Evolutionary conservation across 2,888 invertebrate species (phyloP).

Genomic region (Chalcis sispes): DNA sequence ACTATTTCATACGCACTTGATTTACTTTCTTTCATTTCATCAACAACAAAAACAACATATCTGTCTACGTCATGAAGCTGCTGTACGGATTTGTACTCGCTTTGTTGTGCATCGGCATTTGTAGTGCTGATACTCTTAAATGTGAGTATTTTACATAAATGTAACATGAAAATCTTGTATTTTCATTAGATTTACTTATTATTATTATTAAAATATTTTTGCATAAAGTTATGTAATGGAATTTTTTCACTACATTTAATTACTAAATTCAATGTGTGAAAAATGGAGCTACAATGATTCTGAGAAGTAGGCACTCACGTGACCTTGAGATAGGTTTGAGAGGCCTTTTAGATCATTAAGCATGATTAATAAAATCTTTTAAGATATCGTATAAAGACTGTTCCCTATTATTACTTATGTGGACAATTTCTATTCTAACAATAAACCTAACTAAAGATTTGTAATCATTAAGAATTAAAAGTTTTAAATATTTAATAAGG

Average conservation of each 20-base stretch:
- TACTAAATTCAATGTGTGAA: neutral
- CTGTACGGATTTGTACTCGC: constrained; percentile 78
- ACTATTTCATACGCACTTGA: neutral
- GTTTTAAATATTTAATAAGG: no score
- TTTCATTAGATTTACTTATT: neutral
- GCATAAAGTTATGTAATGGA: neutral
- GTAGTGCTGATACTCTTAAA: constrained; percentile 78
- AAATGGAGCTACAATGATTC: neutral
- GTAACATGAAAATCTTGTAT: neutral
- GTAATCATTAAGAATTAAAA: no score
- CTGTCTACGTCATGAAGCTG: constrained; percentile 71
- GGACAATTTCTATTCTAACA: neutral
- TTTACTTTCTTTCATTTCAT: neutral
- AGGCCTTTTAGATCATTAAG: constrained; percentile 13
- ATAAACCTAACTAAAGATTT: neutral
- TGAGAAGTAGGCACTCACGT: neutral
- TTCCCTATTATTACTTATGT: neutral
- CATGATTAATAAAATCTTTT: constrained; percentile 23
- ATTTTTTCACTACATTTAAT: constrained; percentile 2
- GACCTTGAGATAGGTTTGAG: constrained; percentile 19
- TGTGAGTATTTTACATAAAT: constrained; percentile 81
- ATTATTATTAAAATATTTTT: neutral
- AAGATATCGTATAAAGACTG: constrained; percentile 1
- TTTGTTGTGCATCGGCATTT: constrained; percentile 75
- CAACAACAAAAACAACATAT: constrained; percentile 9